Evolutionary conservation across 1,140 invertebrate genomes (phyloP), one percentile per base, ranked within the genome.

Genomic region (Thaumetopoea pityocampa): DNA sequence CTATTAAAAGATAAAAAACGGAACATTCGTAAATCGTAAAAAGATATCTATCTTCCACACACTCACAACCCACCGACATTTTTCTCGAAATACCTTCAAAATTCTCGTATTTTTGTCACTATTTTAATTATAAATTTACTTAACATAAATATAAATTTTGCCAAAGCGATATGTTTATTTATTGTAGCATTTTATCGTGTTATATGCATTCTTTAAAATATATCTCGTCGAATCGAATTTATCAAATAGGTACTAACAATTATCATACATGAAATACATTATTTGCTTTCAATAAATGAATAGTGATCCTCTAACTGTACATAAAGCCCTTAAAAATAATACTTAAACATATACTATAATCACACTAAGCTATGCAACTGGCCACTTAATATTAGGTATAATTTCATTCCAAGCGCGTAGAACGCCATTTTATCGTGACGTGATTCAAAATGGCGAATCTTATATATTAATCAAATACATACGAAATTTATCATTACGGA

Each of bases 321-420:
- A 83, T 73, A 77, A 80, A 78, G 72, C 67, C 36, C 69, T 76
- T 71, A 83, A 83, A 79, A 80, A 83, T 74, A 77, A 80, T 77
- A 71, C 71, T 65, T 79, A 74, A 57, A 67, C 46, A 66, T 57
- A 72, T 28, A 60, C 67, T 76, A 73, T 61, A 60, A 65, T 67
- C 61, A 64, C 52, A 71, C 78, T 80, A 82, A 74, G 71, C 78
- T 80, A 82, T 66, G 54, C 57, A 59, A 60, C 59, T 67, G 63
- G 62, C 66, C 56, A 57, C 59, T 60, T 64, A 55, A 42, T 50
- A 49, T 40, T 45, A 43, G n/a, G n/a, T n/a, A n/a, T n/a, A n/a
- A n/a, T n/a, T n/a, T n/a, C n/a, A 50, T 26, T 16, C 33, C 50
- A 62, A 62, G 53, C 52, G 56, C 43, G 12, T 57, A 51, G 26